These are phyloP conservation scores for Epsilonema sp. DNA, from an alignment of 2,888 invertebrate species.

Conservation along the genomic window DNA sequence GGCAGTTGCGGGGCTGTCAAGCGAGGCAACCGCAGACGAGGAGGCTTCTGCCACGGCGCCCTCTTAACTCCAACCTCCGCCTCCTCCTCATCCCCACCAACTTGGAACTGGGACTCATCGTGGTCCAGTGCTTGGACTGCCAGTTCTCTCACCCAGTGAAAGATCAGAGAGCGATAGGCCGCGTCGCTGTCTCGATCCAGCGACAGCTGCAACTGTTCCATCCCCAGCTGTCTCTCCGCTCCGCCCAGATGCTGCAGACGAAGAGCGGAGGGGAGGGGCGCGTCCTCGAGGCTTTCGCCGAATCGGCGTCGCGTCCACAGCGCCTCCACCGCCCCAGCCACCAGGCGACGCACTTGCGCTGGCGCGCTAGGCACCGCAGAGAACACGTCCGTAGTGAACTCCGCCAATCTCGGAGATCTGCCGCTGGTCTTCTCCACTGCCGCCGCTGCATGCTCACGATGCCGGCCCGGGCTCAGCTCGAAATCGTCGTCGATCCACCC, in stretches of 20 bases:
- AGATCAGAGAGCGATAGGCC: slow-evolving; percentile 3
- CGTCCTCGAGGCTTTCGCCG: not conserved
- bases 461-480: not conserved
- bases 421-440: not conserved
- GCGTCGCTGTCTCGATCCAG: slow-evolving; percentile 2
- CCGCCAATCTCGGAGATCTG: not conserved
- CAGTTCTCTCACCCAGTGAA: slow-evolving; percentile 1
- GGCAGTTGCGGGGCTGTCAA: not conserved
- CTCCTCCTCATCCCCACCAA: not conserved
- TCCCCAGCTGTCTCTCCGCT: not conserved
- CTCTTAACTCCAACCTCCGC: not conserved
- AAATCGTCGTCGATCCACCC: slow-evolving; percentile 6
- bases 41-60: not conserved
- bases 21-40: not conserved
- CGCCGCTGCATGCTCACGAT: not conserved
- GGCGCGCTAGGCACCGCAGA: not conserved
- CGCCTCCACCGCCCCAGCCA: not conserved
- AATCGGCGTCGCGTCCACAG: not conserved
- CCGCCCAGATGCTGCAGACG: not conserved
- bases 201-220: not conserved
- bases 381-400: slow-evolving; percentile 3
- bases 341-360: not conserved
- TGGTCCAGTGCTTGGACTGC: not conserved
- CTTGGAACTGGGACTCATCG: not conserved
- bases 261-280: not conserved